Conservation (phyloP, 2,888 invertebrate genomes). For the Caenorhabditis auriculariae region DNA sequence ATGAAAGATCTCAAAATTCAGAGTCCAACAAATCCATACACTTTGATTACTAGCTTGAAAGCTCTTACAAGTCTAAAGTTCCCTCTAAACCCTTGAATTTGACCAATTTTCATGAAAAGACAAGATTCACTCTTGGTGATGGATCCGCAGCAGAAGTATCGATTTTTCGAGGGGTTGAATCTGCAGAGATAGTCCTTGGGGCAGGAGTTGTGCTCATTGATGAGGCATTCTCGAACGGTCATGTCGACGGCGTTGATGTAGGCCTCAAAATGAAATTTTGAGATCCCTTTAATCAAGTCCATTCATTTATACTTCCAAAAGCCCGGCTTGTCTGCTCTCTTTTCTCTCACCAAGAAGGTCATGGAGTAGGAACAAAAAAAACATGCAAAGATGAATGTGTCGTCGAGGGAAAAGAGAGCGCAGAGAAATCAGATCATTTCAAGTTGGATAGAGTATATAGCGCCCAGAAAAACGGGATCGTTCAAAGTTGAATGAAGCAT, state of each 20-base stretch:
- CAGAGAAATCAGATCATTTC: too few species aligned
- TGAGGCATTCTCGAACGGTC: slow-evolving; percentile 46
- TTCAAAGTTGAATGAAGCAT: background rate
- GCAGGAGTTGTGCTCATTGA: slow-evolving; percentile 50
- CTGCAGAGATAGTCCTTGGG: slow-evolving; percentile 50
- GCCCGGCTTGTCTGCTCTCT: too few species aligned
- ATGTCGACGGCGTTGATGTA: slow-evolving; percentile 55
- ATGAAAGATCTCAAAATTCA: too few species aligned
- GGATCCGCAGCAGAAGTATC: slow-evolving; percentile 53
- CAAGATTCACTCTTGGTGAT: slow-evolving; percentile 21
- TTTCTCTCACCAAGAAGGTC: too few species aligned
- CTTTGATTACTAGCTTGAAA: background rate
- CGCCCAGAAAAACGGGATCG: too few species aligned
- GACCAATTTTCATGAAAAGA: background rate
- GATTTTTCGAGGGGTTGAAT: slow-evolving; percentile 43
- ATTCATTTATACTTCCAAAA: background rate
- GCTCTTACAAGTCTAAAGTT: background rate
- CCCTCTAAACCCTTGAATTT: background rate
- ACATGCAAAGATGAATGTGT: too few species aligned
- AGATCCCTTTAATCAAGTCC: background rate
- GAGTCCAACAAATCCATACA: background rate
- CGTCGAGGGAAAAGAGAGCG: too few species aligned
- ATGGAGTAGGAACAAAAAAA: too few species aligned
- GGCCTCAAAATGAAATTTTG: slow-evolving; percentile 14
- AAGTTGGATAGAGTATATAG: too few species aligned